These are phyloP conservation scores for Baccha elongata DNA, from an alignment of 2,888 invertebrate genomes.

Conservation along the genomic window DNA sequence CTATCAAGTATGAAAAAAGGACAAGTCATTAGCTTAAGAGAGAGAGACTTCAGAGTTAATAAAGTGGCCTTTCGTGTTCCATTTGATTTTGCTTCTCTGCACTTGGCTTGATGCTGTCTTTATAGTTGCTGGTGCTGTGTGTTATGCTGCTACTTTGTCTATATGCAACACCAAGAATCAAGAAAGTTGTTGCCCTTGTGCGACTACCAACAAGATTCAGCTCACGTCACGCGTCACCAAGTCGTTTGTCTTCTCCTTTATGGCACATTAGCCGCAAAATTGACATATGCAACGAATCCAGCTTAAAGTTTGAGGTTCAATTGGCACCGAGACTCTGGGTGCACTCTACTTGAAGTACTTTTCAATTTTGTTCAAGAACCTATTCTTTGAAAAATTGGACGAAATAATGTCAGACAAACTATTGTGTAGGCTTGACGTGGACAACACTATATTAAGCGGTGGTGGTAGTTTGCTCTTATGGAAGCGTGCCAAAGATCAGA, in stretches of 20 bases:
- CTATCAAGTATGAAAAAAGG: slow-evolving; percentile 29
- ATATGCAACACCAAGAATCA: slow-evolving; percentile 47
- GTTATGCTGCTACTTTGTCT: slow-evolving; percentile 3
- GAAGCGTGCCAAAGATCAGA: slow-evolving; percentile 63
- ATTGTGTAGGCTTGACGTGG: slow-evolving; percentile 40
- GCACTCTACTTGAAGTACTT: slow-evolving; percentile 42
- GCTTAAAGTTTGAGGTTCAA: slow-evolving; percentile 18
- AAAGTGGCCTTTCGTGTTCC: slow-evolving; percentile 73
- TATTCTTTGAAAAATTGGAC: slow-evolving; percentile 21
- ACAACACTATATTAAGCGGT: not conserved
- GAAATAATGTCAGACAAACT: not conserved
- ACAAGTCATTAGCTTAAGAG: slow-evolving; percentile 40
- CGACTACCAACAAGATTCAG: slow-evolving; percentile 70
- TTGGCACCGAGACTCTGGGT: slow-evolving; percentile 9
- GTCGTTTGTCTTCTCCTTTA: slow-evolving; percentile 74
- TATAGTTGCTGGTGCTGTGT: slow-evolving; percentile 34
- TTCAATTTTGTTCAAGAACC: slow-evolving; percentile 15
- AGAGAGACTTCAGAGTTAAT: slow-evolving; percentile 60
- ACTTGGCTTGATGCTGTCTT: slow-evolving; percentile 14
- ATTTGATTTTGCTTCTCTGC: slow-evolving; percentile 64
- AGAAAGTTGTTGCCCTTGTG: slow-evolving; percentile 73
- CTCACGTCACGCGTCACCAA: slow-evolving; percentile 73
- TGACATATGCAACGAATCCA: slow-evolving; percentile 62
- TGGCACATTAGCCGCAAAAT: slow-evolving; percentile 69
- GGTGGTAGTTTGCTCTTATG: slow-evolving; percentile 16